Base-by-base conservation (phyloP, 2,797 vertebrate genomes). In the Serranus cabrilla region DNA sequence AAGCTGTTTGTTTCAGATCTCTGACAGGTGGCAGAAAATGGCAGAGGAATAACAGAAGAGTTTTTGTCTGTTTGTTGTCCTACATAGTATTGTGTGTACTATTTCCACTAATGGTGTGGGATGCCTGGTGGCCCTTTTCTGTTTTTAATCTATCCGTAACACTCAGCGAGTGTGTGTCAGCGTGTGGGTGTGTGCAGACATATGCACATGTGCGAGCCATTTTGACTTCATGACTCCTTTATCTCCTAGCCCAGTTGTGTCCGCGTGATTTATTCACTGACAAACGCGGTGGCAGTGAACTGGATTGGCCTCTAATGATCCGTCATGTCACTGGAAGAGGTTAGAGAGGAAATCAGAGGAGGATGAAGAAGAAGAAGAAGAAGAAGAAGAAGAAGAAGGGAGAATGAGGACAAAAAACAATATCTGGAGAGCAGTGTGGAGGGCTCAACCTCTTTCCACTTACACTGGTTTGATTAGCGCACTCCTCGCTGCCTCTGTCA, bases 191-290 rank as follows among this genome's bases (percentile, higher is more conserved):
- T 49, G 76, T 60, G 82, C 1, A 61, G 72, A 76, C 49, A 71
- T 43, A 76, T 27, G 51, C 64, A 84, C 80, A 88, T 64, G 64
- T 88, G 82, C 10, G 42, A 82, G 60, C 61, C 43, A 62, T 78
- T 90, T 65, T 75, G 74, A 78, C 73, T 80, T 81, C 71, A 81
- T 62, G 66, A 76, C 70, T 86, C 77, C 74, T 90, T 87, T 84
- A 92, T 90, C 88, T 89, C 78, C 58, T 34, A 84, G 81, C 90
- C 84, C 76, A 82, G 84, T 91, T 86, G 82, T 85, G 87, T 92
- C 90, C 56, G 75, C 69, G 81, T 93, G 93, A 94, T 95, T 94
- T 91, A 94, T 94, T 80, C 88, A 63, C 46, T 68, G 84, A 92
- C 87, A 90, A 91, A 93, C 84, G 88, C 83, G 86, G 87, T 85